Evolutionary conservation across 2,797 vertebrate genomes (phyloP), one percentile per base, ranked within the genome.

Genomic region (Bothrops alternatus): DNA sequence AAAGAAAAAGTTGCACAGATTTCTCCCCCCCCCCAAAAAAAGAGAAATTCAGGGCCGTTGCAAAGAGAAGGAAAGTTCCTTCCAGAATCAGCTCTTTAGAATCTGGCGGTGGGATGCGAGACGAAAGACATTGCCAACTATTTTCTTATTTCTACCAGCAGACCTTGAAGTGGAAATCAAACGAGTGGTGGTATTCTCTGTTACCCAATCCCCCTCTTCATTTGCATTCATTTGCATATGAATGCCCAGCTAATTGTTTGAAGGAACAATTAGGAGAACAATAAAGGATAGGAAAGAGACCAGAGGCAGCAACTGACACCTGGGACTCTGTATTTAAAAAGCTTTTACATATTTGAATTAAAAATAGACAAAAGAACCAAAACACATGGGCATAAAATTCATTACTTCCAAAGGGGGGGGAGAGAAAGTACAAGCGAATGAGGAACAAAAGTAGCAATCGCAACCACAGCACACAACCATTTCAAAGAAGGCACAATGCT

Each of bases 201-300:
- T 95, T 93, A 97, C 94, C 94, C 95, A 97, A 97, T 97, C 94
- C 97, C 92, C 97, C 93, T 96, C 94, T 95, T 95, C 37, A 96
- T 98, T 98, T 98, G 95, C 96, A 97, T 97, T 95, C 89, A 97
- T 98, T 98, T 98, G 96, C 97, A 98, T 98, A 96, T 98, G 97
- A 98, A 98, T 98, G 97, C 93, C 95, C 95, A 97, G 97, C 97
- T 98, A 98, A 98, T 98, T 98, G 97, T 98, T 97, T 97, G 97
- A 98, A 98, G 97, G 97, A 97, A 98, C 97, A 98, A 98, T 98
- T 98, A 98, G 97, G 97, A 97, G 97, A 98, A 98, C 97, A 98
- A 98, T 98, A 95, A 96, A 97, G 96, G 96, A 96, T 97, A 97
- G 96, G 97, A 97, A 97, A 97, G 97, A 96, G 96, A 96, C 96